Base-by-base conservation (phyloP, 1,140 invertebrate genomes). In the Papilio dardanus region DNA sequence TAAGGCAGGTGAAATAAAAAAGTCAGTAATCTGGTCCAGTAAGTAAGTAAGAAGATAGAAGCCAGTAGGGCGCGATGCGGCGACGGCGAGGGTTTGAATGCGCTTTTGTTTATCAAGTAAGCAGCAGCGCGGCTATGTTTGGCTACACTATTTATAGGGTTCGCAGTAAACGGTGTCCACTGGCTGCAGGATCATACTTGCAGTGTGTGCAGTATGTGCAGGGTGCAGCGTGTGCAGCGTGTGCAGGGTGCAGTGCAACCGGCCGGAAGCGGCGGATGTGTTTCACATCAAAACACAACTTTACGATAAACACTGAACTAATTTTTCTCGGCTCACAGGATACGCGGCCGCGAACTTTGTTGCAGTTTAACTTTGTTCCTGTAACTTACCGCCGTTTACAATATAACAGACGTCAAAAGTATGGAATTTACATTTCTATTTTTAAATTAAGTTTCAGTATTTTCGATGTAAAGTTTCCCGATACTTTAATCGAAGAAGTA, bases 61-160 rank as follows among this genome's bases (percentile, higher is more conserved):
- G 46, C 46, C 50, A 71, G 75, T 42, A 54, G 37, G 30, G 67
- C n/a, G n/a, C n/a, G n/a, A n/a, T n/a, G n/a, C n/a, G n/a, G n/a
- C n/a, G n/a, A n/a, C 33, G 62, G 79, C 76, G 80, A 83, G 79
- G 77, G 79, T 81, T 81, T 81, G 79, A 83, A 76, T 75, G 40
- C 67, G 19, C 37, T 54, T 75, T 80, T 80, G 82, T 85, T 85
- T 85, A 82, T 78, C 42, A 28, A 37, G 58, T 69, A 28, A 33
- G 73, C 54, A 65, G 24, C 54, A 24, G 54, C 50, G 33, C 30
- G 21, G 69, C 79, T 77, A 77, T 80, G 69, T 76, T 78, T 77
- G 79, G 79, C 68, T 19, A 65, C 35, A 31, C 68, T 79, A 81
- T 79, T 79, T 77, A 76, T 81, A 79, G 79, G 40, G 58, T 33